Evolutionary conservation across 2,797 vertebrate genomes (phyloP), one percentile per base, ranked within the genome.

Genomic region (Acanthiza pusilla): DNA sequence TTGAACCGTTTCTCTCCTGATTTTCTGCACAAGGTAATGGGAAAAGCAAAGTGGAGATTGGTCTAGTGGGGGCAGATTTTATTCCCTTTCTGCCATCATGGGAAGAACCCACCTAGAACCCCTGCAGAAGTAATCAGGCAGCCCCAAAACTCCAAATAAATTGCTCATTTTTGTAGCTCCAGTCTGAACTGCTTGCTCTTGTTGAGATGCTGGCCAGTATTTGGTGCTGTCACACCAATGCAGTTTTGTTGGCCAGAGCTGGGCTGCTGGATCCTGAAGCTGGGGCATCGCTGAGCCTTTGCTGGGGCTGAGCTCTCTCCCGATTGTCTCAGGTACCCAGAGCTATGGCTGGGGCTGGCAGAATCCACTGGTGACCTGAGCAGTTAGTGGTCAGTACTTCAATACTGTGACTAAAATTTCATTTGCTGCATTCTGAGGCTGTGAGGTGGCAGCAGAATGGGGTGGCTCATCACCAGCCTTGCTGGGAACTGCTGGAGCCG

Each of bases 141-240:
- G 34, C 23, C 74, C n/a, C 30, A 42, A 51, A 76, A 63, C 42
- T 68, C 48, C 16, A 30, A 29, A 40, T 26, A 16, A 84, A 53
- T 42, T 34, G 10, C 29, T 76, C 2, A 0, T 15, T 25, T 93
- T 66, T 84, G 47, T 63, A 76, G 50, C 29, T 85, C 66, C 53
- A 13, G 26, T 32, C 45, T 5, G 11, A 91, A 34, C 16, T 74
- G 34, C 21, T 57, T 83, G n/a, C 40, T 45, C 27, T 60, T 3
- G 1, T 32, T 1, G 3, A 54, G 71, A 3, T 2, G 4, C 20
- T 1, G 2, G 16, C 51, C 5, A 1, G 25, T 2, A 2, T 23
- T 51, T 34, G 34, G 11, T 57, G 7, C 2, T 34, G 22, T 51
- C 67, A 30, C 47, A n/a, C 23, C 76, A 61, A 3, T 1, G n/a